phyloP scores from a whole-genome alignment of 2,797 vertebrate species.

The Pitangus sulphuratus region DNA sequence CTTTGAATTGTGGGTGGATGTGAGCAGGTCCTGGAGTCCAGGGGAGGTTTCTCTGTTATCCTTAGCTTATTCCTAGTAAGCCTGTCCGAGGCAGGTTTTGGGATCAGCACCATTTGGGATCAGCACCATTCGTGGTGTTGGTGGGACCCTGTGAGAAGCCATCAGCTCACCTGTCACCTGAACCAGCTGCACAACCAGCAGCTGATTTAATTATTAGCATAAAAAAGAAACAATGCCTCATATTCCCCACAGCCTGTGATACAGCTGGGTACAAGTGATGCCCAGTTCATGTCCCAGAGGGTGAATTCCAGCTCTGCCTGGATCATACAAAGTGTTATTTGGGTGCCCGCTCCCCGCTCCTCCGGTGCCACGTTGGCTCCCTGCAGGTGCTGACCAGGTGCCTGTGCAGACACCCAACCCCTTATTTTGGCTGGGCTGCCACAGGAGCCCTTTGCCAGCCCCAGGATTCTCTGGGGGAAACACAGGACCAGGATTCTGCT shows the following conservation, averaged over 20 bases:
- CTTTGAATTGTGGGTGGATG: constrained; percentile 38
- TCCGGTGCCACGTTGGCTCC: accelerated
- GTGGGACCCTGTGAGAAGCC: neutral
- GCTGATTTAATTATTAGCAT: neutral
- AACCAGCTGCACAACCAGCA: neutral
- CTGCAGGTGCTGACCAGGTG: accelerated
- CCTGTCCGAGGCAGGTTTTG: neutral
- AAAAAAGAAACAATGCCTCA: neutral
- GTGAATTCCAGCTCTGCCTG: neutral
- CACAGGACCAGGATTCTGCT: accelerated
- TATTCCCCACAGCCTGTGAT: neutral
- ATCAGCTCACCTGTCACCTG: neutral
- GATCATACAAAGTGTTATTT: neutral
- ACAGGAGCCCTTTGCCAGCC: neutral
- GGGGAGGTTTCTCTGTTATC: neutral
- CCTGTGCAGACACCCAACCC: accelerated
- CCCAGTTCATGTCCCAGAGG: neutral
- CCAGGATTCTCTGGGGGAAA: accelerated
- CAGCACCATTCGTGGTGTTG: accelerated
- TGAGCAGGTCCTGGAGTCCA: neutral
- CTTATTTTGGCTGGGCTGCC: accelerated
- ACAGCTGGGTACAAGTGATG: neutral
- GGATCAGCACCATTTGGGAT: accelerated
- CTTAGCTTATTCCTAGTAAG: neutral
- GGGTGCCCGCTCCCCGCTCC: accelerated